Base-by-base conservation (phyloP, 2,113 vertebrate species). In the Manacus vitellinus region DNA sequence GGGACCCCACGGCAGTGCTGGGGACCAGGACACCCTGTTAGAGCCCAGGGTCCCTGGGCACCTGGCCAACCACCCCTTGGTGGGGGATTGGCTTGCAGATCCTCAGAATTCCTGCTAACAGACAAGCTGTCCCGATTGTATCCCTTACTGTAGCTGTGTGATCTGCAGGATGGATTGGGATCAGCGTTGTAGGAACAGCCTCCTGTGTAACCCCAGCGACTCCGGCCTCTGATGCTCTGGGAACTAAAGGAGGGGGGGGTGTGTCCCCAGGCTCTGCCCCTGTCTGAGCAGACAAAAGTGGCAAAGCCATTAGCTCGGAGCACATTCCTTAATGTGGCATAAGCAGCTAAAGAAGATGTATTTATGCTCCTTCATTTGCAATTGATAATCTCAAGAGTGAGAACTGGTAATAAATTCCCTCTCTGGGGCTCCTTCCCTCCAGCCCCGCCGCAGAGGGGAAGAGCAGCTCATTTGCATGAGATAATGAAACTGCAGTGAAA, bases 401-500 rank as follows among this genome's bases (percentile, higher is more conserved):
- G 95, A 75, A 37, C 87, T 95, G 94, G 93, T 75, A 92, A 97
- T 97, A 92, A 96, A 95, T 96, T 87, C 55, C 52, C 93, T 95
- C 95, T 6, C 86, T 58, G 96, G 93, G 93, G 81, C 89, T 95
- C 23, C 91, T 61, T 94, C 89, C 93, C 81, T 68, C 63, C 95
- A 78, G 89, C 93, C 94, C 93, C 0, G 2, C 91, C 24, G 73
- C 87, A 75, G 91, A 96, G 55, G 93, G 87, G 91, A 72, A 81
- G 78, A 92, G 33, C 73, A 65, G 52, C 95, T 95, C 93, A 96
- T 97, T 96, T 97, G 37, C 95, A 97, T 95, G 89, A 96, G 96
- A 95, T 97, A 97, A 97, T 97, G 93, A 91, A 96, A 92, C 94
- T 73, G 94, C 94, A 92, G 93, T 74, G 54, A 95, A 92, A 91